These are phyloP conservation scores for Scaptomyza polygonia DNA, from an alignment of 2,888 invertebrate species.

Conservation along the genomic window DNA sequence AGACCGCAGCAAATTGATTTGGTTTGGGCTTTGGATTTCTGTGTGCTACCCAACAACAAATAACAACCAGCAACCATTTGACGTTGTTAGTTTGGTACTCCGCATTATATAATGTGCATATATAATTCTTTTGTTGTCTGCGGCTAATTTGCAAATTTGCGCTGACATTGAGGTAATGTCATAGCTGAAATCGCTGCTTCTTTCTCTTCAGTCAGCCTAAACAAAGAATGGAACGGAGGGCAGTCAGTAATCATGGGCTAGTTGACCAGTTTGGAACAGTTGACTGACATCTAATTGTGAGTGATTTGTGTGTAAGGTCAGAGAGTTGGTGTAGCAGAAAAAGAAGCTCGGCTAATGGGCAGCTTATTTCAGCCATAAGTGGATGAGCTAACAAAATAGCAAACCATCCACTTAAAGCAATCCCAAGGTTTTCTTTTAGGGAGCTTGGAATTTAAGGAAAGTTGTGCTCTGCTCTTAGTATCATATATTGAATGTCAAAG, in stretches of 20 bases:
- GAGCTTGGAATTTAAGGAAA: conserved; percentile 12
- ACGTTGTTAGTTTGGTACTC: conserved; percentile 46
- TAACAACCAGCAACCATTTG: conserved; percentile 39
- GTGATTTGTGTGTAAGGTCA: conserved; percentile 35
- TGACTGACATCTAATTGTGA: conserved; percentile 69
- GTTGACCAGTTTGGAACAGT: conserved; percentile 41
- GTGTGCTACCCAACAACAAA: conserved; percentile 1
- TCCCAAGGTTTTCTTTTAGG: conserved; percentile 9
- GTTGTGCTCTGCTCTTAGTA: not conserved
- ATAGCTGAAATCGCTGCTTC: conserved; percentile 46
- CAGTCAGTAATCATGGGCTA: conserved; percentile 29
- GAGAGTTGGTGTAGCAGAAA: conserved; percentile 25
- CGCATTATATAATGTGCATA: conserved; percentile 69
- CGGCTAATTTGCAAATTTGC: conserved; percentile 67
- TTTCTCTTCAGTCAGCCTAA: not conserved
- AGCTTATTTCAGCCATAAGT: conserved; percentile 42
- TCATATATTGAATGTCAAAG: not conserved
- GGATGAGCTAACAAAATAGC: conserved; percentile 46
- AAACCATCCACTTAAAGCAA: conserved; percentile 48
- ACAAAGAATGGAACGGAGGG: not conserved
- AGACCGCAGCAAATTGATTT: conserved; percentile 70
- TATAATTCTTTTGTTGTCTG: conserved; percentile 77
- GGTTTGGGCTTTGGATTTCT: conserved; percentile 43
- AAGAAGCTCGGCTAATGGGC: conserved; percentile 46
- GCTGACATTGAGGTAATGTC: conserved; percentile 73